phyloP scores from a whole-genome alignment of 2,797 vertebrate species.

The Megaceryle alcyon region DNA sequence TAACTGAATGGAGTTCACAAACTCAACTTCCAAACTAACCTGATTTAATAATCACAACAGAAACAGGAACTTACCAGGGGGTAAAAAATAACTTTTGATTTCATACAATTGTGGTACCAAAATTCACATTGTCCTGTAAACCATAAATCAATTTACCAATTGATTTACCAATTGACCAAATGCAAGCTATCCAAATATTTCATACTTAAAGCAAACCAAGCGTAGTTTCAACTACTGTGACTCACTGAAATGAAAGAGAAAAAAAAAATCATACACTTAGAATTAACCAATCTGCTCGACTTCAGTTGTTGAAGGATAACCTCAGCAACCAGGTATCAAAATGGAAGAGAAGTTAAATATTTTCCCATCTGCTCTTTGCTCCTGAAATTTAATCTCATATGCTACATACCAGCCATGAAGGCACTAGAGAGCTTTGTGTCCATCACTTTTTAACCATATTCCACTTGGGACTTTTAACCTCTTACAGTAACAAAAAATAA shows the following conservation, averaged over 20 bases:
- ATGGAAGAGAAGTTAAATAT: neutral
- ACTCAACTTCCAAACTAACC: neutral
- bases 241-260: neutral
- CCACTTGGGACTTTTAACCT: neutral
- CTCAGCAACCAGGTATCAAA: neutral
- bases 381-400: slow-evolving; percentile 12
- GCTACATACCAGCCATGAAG: neutral
- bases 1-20: neutral
- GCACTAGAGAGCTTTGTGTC: neutral
- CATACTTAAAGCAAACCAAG: neutral
- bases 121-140: neutral
- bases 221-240: neutral
- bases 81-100: neutral
- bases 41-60: neutral
- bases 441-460: slow-evolving; percentile 18
- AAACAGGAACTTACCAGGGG: neutral
- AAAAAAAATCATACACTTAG: neutral
- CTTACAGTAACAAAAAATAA: neutral
- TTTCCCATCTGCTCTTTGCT: neutral
- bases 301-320: neutral
- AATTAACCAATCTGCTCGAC: neutral
- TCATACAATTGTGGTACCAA: neutral
- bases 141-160: neutral
- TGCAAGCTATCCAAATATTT: neutral
- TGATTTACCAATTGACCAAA: neutral